Evolutionary conservation across 2,888 invertebrate genomes (phyloP).

Genomic region (Apamea crenata): DNA sequence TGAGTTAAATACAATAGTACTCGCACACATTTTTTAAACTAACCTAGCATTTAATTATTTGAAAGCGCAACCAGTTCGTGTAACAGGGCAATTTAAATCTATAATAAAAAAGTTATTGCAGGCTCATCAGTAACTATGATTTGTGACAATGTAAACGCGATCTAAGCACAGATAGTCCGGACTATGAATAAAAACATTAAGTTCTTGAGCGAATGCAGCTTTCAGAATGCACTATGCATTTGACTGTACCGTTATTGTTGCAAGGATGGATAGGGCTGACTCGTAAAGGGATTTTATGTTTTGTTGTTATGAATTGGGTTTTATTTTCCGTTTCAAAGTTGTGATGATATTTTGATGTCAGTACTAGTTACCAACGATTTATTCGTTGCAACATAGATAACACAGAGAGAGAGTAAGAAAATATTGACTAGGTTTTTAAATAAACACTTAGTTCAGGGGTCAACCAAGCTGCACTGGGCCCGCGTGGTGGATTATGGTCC

Average conservation of each 20-base stretch:
- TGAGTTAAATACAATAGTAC: conserved; percentile 16
- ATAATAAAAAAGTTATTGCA: conserved; percentile 45
- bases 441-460: background rate
- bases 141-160: conserved; percentile 30
- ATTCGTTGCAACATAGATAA: background rate
- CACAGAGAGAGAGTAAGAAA: background rate
- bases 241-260: conserved; percentile 49
- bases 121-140: conserved; percentile 43
- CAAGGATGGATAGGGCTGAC: conserved; percentile 38
- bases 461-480: too few relatives aligned
- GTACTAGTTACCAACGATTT: background rate
- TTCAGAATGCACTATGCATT: conserved; percentile 58
- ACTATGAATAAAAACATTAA: conserved; percentile 51
- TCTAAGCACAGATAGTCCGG: conserved; percentile 26
- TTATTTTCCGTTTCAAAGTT: background rate
- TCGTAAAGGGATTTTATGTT: background rate
- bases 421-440: background rate
- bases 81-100: conserved; percentile 31
- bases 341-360: background rate
- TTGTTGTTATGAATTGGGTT: background rate
- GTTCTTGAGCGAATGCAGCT: conserved; percentile 40
- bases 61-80: conserved; percentile 35
- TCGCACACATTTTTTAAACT: background rate
- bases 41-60: conserved; percentile 41
- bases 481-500: too few relatives aligned